These are phyloP conservation scores for Ramazzottius varieornatus DNA, from an alignment of 2,888 invertebrate genomes.

Conservation along the genomic window DNA sequence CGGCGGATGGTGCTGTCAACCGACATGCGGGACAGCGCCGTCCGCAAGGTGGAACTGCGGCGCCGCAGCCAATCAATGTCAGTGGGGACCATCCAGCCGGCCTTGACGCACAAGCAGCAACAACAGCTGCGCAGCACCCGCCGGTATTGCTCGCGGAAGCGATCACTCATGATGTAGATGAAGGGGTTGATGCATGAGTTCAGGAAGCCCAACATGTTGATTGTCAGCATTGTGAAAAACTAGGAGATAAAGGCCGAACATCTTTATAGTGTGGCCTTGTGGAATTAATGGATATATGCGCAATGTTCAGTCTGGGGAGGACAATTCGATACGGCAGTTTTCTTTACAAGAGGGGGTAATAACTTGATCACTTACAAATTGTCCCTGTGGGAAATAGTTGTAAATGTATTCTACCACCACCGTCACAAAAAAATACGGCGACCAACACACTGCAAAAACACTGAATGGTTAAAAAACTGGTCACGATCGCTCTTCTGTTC, in stretches of 20 bases:
- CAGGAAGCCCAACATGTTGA: slow-evolving; percentile 24
- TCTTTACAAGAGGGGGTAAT: neutral
- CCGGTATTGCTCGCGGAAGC: slow-evolving; percentile 21
- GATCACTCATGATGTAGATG: slow-evolving; percentile 26
- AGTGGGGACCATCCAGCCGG: neutral
- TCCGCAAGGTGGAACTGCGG: too few relatives aligned
- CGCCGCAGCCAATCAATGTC: too few relatives aligned
- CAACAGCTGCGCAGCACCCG: slow-evolving; percentile 11
- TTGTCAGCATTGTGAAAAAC: slow-evolving; percentile 25
- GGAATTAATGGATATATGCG: neutral
- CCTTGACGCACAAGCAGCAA: neutral
- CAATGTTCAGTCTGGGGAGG: too few relatives aligned
- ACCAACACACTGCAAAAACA: slow-evolving; percentile 21
- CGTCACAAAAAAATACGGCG: slow-evolving; percentile 25
- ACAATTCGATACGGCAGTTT: neutral
- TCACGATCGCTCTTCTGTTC: neutral
- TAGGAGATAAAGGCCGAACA: neutral
- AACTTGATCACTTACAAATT: slow-evolving; percentile 14
- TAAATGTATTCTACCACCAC: slow-evolving; percentile 14
- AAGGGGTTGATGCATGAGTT: slow-evolving; percentile 27
- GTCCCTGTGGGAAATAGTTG: slow-evolving; percentile 20
- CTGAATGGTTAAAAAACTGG: neutral
- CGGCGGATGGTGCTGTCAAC: too few relatives aligned
- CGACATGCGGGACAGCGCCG: too few relatives aligned
- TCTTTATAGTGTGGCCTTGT: neutral